Base-by-base conservation (phyloP, 2,113 vertebrate species). In the Xiphophorus maculatus region DNA sequence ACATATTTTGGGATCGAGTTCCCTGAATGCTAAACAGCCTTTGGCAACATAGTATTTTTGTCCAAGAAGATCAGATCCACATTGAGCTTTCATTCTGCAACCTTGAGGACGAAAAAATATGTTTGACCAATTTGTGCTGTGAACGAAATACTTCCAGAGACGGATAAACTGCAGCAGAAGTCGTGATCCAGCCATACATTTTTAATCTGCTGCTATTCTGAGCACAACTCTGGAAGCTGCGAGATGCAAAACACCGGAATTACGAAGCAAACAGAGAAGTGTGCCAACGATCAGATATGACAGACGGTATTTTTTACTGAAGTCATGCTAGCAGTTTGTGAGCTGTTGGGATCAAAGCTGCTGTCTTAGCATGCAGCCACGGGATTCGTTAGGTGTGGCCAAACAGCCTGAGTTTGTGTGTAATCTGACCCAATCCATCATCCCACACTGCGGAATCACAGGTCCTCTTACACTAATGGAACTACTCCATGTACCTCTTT, bases 291-390 rank as follows among this genome's bases (percentile, higher is more conserved):
- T 64, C 58, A 17, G 29, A 35, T 66, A 9, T 61, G 71, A 37
- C 35, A 37, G 27, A 75, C 29, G 40, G 19, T 13, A 58, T 73
- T 73, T 73, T 86, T 74, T 54, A 67, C 73, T 62, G 51, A 64
- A 14, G 30, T 66, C 63, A 13, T 42, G 54, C 69, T 28, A 35
- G 76, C 28, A 68, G 73, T 1, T 14, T 64, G 65, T 54, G 65
- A 3, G 68, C 71, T 78, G 66, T 63, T 32, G 17, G 44, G 15
- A 19, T 17, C 17, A 6, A 54, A 63, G 15, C 32, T 40, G 25
- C 37, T 42, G n/a, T 71, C 5, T 65, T 19, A 60, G 19, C 17
- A 79, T 32, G 28, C 80, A 62, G 40, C 22, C 13, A 11, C 29
- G 30, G 15, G 33, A 25, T 58, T 19, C 14, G 32, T 42, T 35